Conservation (phyloP, 1,140 invertebrate species). For the Latrodectus geometricus region DNA sequence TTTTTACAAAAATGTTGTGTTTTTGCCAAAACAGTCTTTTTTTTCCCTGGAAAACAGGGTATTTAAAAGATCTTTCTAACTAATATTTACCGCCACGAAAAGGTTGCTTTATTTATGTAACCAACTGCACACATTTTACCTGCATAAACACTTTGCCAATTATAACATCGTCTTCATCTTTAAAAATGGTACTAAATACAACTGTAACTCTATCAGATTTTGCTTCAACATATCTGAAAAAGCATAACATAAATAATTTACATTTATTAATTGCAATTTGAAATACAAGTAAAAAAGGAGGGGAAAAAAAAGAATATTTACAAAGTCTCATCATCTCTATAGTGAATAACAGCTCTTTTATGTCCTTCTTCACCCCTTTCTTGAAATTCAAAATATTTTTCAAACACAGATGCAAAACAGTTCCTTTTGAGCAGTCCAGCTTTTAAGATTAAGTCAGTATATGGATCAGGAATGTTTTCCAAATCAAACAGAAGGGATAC, state of each 20-base stretch:
- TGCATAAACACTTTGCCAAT: constrained; percentile 97
- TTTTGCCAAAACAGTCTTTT: too few relatives aligned
- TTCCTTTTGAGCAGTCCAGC: constrained; percentile 96
- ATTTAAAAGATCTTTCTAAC: too few relatives aligned
- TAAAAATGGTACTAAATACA: constrained; percentile 98
- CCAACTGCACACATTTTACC: not conserved
- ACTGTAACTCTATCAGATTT: constrained; percentile 98
- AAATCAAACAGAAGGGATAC: constrained; percentile 94
- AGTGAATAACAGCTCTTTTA: constrained; percentile 97
- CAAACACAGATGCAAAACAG: constrained; percentile 99
- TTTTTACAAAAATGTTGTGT: too few relatives aligned
- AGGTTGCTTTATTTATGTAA: too few relatives aligned
- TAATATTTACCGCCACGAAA: too few relatives aligned
- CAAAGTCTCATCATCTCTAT: constrained; percentile 99
- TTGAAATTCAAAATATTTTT: constrained; percentile 99
- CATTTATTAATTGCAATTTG: not conserved
- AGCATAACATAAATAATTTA: constrained; percentile 30
- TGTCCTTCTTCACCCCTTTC: constrained; percentile 89
- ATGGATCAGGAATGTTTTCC: constrained; percentile 90
- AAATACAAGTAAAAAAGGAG: not conserved
- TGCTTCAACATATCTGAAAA: constrained; percentile 93
- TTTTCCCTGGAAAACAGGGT: too few relatives aligned
- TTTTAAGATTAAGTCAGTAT: constrained; percentile 89
- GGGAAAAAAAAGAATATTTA: constrained; percentile 72
- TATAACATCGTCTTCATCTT: constrained; percentile 97